Evolutionary conservation across 2,888 invertebrate genomes (phyloP).

Genomic region (Nomada goodeniana): DNA sequence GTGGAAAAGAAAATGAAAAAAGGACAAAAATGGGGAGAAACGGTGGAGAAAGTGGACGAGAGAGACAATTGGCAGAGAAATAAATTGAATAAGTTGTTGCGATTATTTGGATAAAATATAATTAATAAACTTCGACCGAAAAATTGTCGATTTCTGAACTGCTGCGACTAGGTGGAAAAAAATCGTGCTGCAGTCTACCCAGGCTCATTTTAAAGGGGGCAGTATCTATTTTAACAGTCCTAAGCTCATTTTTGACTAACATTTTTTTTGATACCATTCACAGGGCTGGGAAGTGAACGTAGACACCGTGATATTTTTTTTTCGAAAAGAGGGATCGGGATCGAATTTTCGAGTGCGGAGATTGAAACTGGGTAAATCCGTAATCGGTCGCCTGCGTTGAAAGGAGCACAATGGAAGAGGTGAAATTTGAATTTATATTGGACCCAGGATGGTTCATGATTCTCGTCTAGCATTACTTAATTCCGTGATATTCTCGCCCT

Average conservation of each 20-base stretch:
- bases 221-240: too few relatives aligned
- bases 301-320: neutral
- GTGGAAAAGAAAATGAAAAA: constrained; percentile 7
- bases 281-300: neutral
- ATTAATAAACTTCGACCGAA: too few relatives aligned
- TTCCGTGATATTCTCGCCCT: constrained; percentile 37
- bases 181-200: too few relatives aligned
- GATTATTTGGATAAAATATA: neutral
- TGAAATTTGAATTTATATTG: constrained; percentile 64
- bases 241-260: too few relatives aligned
- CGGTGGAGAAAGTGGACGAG: neutral
- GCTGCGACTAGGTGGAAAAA: too few relatives aligned
- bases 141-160: too few relatives aligned
- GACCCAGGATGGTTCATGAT: constrained; percentile 22
- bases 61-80: neutral
- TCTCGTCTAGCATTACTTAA: constrained; percentile 47
- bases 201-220: too few relatives aligned
- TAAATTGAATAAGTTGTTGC: neutral
- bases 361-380: constrained; percentile 36
- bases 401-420: constrained; percentile 44
- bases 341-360: constrained; percentile 13
- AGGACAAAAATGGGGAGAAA: neutral
- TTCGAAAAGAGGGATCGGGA: constrained; percentile 5
- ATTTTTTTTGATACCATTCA: too few relatives aligned
- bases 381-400: constrained; percentile 29